phyloP scores from a whole-genome alignment of 2,797 vertebrate species.

The Bucorvus abyssinicus region DNA sequence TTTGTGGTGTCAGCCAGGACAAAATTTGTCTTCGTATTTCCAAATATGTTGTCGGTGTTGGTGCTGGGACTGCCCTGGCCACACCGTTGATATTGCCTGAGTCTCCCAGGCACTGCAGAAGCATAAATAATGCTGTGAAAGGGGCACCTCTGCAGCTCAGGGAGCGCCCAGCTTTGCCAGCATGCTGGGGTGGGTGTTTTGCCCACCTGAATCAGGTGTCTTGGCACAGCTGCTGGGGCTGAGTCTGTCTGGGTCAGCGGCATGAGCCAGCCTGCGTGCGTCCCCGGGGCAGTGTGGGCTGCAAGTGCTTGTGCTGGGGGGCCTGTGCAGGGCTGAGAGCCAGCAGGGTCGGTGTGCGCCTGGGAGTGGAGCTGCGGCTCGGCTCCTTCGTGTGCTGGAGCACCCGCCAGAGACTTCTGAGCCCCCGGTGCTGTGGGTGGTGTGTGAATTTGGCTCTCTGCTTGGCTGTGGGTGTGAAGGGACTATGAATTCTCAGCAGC shows the following conservation, averaged over 20 bases:
- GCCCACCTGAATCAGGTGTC: rapidly evolving
- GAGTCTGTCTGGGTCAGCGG: rapidly evolving
- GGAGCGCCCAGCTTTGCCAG: rapidly evolving
- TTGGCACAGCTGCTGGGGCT: rapidly evolving
- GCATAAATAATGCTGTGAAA: not conserved
- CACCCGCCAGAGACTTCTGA: not conserved
- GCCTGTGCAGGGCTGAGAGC: rapidly evolving
- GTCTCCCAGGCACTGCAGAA: not conserved
- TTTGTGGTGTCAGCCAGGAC: not conserved
- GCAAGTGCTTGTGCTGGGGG: rapidly evolving
- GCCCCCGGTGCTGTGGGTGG: not conserved
- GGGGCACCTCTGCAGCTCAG: rapidly evolving
- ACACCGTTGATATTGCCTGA: rapidly evolving
- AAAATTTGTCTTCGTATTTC: rapidly evolving
- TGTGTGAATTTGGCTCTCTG: constrained; percentile 13
- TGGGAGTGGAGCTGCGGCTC: not conserved
- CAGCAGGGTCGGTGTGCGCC: rapidly evolving
- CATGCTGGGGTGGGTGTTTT: rapidly evolving
- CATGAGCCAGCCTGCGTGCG: rapidly evolving
- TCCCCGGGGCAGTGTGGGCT: not conserved
- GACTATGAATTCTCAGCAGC: constrained; percentile 19
- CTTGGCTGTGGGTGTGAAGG: not conserved
- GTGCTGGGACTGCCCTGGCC: not conserved
- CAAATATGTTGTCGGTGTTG: rapidly evolving
- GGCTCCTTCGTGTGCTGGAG: not conserved